Conservation (phyloP, 1,140 invertebrate genomes). For the Luehdorfia chinensis region DNA sequence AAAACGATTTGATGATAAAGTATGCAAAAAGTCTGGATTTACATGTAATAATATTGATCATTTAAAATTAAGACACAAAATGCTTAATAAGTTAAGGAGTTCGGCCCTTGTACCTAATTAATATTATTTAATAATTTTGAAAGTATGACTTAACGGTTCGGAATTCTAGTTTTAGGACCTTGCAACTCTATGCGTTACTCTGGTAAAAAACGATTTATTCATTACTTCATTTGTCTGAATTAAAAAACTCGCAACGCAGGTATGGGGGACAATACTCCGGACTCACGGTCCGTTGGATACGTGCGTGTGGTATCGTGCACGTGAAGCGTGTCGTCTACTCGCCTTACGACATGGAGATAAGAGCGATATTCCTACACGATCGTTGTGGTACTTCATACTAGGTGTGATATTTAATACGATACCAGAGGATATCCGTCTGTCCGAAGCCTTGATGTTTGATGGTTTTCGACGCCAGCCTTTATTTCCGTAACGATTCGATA, state of each 20-base stretch:
- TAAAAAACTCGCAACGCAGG: conserved; percentile 7
- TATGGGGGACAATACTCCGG: conserved; percentile 35
- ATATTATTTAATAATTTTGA: too few species aligned
- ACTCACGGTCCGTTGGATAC: conserved; percentile 35
- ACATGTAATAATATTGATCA: too few species aligned
- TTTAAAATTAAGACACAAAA: too few species aligned
- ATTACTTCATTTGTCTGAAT: too few species aligned
- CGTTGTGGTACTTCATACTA: neutral
- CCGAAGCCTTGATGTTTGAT: conserved; percentile 12
- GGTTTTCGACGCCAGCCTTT: neutral
- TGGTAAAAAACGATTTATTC: too few species aligned
- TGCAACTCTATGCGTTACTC: too few species aligned
- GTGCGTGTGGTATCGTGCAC: neutral
- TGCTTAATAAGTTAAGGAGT: too few species aligned
- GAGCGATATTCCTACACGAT: neutral
- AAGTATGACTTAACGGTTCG: too few species aligned
- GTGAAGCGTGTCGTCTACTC: neutral
- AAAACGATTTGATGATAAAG: too few species aligned
- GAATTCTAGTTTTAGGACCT: too few species aligned
- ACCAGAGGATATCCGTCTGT: conserved; percentile 11
- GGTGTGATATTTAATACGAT: conserved; percentile 5
- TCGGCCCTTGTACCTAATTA: too few species aligned
- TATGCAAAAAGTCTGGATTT: too few species aligned
- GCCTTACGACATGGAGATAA: neutral
- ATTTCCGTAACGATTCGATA: neutral